Percentiles rank a stretch among this genome's conserved stretches.
phyloP scores from a whole-genome alignment of 2,888 invertebrate species.

The Perizoma flavofasciatum region DNA sequence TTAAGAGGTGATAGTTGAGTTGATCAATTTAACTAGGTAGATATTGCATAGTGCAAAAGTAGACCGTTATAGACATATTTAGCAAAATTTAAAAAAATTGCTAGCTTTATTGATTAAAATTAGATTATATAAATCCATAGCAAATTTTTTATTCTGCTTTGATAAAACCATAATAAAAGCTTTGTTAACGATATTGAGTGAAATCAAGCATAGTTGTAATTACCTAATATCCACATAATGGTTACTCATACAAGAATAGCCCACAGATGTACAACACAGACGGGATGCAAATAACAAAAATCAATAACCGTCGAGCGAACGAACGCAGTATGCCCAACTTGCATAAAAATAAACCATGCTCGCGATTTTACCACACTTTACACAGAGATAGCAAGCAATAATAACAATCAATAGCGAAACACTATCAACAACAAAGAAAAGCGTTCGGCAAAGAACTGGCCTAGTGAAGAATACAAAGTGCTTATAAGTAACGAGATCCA shows the following conservation, averaged over 20 bases:
- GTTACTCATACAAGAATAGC: constrained; percentile 73
- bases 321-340: constrained; percentile 68
- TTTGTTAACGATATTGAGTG: not conserved
- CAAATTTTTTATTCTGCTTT: too few species aligned
- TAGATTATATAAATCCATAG: too few species aligned
- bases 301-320: constrained; percentile 69
- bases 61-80: too few species aligned
- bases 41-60: too few species aligned
- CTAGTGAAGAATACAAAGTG: constrained; percentile 40
- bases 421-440: constrained; percentile 34
- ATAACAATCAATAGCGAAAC: constrained; percentile 36
- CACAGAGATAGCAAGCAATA: constrained; percentile 41
- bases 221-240: constrained; percentile 41
- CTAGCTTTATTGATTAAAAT: too few species aligned
- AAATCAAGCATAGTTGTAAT: constrained; percentile 8
- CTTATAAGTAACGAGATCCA: constrained; percentile 42
- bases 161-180: too few species aligned
- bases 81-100: too few species aligned
- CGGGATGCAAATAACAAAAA: constrained; percentile 83
- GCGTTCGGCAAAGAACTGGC: constrained; percentile 21
- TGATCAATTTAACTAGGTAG: too few species aligned
- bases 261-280: constrained; percentile 71
- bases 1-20: too few species aligned
- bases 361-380: constrained; percentile 59
- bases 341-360: constrained; percentile 67